These are phyloP conservation scores for Centruroides vittatus DNA, from an alignment of 1,140 invertebrate genomes.

Conservation along the genomic window DNA sequence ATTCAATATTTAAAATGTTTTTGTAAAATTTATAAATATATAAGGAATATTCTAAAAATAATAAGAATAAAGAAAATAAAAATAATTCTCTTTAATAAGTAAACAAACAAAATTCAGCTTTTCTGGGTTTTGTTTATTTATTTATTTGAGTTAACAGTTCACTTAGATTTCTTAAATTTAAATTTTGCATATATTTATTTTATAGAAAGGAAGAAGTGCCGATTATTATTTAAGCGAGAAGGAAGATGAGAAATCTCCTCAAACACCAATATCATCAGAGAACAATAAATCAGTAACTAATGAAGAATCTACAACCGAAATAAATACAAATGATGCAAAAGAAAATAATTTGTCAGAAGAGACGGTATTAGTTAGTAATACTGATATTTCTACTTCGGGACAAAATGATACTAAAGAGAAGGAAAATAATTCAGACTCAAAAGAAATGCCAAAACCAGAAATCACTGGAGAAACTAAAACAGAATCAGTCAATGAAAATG, in stretches of 20 bases:
- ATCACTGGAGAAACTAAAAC: background rate
- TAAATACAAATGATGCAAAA: background rate
- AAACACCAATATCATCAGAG: background rate
- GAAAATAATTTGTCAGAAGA: background rate
- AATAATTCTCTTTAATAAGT: no score
- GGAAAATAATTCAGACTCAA: background rate
- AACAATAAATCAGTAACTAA: background rate
- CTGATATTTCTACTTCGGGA: no score
- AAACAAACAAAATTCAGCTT: no score
- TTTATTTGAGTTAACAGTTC: no score
- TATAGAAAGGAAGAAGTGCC: conserved; percentile 20
- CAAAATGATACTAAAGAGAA: no score
- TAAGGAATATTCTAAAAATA: no score
- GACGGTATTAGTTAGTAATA: background rate
- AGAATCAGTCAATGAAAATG: background rate
- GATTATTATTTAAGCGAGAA: conserved; percentile 18
- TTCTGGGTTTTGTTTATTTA: no score
- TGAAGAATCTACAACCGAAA: background rate
- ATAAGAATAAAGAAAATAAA: no score
- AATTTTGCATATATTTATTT: background rate
- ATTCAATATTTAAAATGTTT: no score
- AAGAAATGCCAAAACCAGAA: background rate
- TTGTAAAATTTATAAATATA: no score
- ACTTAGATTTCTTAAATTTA: no score
- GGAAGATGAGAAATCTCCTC: no score